Base-by-base conservation (phyloP, 2,113 vertebrate genomes). In the Etia nguti region DNA sequence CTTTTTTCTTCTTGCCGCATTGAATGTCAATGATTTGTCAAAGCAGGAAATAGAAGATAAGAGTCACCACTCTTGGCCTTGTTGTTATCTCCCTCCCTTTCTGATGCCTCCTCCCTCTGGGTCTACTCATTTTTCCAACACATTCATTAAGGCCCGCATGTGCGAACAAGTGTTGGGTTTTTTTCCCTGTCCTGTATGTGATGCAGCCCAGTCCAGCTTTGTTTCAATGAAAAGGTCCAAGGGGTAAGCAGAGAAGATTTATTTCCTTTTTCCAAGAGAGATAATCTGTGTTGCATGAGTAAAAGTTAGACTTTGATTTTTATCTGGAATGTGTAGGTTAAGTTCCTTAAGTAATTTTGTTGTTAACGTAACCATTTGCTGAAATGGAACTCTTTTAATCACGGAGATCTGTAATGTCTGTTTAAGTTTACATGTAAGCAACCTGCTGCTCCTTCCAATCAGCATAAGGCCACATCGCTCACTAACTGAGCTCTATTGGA, bases 11-110 rank as follows among this genome's bases (percentile, higher is more conserved):
- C 26, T 77, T 13, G 46, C 26, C 6, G 3, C 31, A 52, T 16
- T 82, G 46, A 34, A 68, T 68, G 50, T 86, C 59, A 89, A 57
- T 86, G 82, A 87, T 91, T 91, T 77, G 43, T 84, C 31, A 38
- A 56, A 54, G 54, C 52, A 24, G 60, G 34, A 36, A 62, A 86
- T 34, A 16, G 43, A 48, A 68, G 62, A 18, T 62, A 13, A 68
- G n/a, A 68, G 29, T 12, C 1, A 56, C 41, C 57, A 12, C 38
- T 73, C 52, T 86, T 16, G 18, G 46, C 2, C 46, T 77, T 52
- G 26, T 29, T 77, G 70, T 77, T 77, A 77, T 52, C 73, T 4
- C 46, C 73, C 73, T 52, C 83, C 82, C 82, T 22, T 59, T 77
- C 29, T 38, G 26, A 54, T 80, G 52, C 80, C 87, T 87, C 87